A percentile compares a stretch with the other conserved stretches of the same genome.
phyloP scores from a whole-genome alignment of 2,113 vertebrate genomes.

The Oxyruncus cristatus region DNA sequence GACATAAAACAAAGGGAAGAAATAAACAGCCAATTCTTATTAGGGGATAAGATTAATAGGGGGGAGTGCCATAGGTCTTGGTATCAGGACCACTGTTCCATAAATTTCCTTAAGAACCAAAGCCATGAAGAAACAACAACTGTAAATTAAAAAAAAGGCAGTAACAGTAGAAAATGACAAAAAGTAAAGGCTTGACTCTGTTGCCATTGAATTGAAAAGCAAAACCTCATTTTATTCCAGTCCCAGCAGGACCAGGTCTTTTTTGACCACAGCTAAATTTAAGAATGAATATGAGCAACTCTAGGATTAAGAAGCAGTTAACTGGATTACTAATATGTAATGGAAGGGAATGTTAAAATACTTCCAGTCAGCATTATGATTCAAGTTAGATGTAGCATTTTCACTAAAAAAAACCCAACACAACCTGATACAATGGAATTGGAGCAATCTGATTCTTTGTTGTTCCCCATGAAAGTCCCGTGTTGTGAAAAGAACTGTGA shows the following conservation, averaged over 20 bases:
- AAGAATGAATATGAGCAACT: neutral
- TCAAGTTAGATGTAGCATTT: neutral
- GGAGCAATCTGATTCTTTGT: neutral
- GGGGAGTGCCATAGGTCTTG: conserved; percentile 8
- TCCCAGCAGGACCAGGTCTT: neutral
- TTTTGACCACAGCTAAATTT: neutral
- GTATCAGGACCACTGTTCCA: conserved; percentile 4
- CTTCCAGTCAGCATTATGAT: neutral
- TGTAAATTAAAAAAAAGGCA: neutral
- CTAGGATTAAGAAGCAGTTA: neutral
- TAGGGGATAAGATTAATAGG: conserved; percentile 39
- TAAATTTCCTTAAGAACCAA: conserved; percentile 40
- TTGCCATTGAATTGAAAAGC: neutral
- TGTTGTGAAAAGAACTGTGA: neutral
- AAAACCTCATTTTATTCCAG: neutral
- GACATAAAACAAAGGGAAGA: conserved; percentile 34
- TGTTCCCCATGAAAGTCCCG: neutral
- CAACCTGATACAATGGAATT: neutral
- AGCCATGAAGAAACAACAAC: neutral
- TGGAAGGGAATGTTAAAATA: neutral
- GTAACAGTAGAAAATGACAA: neutral
- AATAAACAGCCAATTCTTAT: conserved; percentile 30
- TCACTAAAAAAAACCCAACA: neutral
- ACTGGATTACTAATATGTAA: neutral
- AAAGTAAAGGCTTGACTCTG: neutral